Percentiles rank a stretch among this genome's conserved stretches.
phyloP scores from a whole-genome alignment of 1,140 invertebrate genomes.

The Zaprionus ornatus region DNA sequence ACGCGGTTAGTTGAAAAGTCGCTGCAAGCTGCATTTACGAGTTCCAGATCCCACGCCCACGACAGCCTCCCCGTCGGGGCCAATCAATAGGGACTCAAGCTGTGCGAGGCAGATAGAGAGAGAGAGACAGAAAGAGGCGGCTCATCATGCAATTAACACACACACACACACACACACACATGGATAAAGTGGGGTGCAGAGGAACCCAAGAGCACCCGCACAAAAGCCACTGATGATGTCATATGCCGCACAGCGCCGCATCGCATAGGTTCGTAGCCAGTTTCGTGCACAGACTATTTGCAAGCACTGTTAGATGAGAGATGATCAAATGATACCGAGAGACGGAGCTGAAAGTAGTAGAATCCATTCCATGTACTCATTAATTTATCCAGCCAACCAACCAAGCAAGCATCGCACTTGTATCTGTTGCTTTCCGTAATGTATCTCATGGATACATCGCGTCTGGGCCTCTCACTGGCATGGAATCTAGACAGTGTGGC shows the following conservation, averaged over 20 bases:
- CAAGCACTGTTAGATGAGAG: constrained; percentile 63
- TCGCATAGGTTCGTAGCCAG: constrained; percentile 7
- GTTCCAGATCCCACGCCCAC: constrained; percentile 54
- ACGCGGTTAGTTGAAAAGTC: constrained; percentile 64
- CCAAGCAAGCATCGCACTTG: constrained; percentile 11
- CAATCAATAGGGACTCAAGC: constrained; percentile 51
- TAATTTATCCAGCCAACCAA: constrained; percentile 59
- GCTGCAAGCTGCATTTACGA: constrained; percentile 8
- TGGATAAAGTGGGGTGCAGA: not conserved
- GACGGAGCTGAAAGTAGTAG: constrained; percentile 34
- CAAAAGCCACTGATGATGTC: constrained; percentile 69
- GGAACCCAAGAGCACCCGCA: constrained; percentile 53
- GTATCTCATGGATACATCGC: constrained; percentile 45
- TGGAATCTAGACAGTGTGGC: constrained; percentile 82
- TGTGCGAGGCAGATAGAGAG: constrained; percentile 16
- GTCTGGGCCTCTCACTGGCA: constrained; percentile 18
- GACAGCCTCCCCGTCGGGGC: constrained; percentile 21
- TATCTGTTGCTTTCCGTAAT: constrained; percentile 52
- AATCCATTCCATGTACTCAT: constrained; percentile 78
- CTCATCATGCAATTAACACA: constrained; percentile 73
- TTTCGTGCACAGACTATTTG: constrained; percentile 50
- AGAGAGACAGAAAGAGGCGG: not conserved
- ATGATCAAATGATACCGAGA: constrained; percentile 66
- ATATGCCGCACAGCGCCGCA: constrained; percentile 34
- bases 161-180: constrained; percentile 36